Evolutionary conservation across 2,797 vertebrate genomes (phyloP), one percentile per base, ranked within the genome.

Genomic region (Nothura maculosa): DNA sequence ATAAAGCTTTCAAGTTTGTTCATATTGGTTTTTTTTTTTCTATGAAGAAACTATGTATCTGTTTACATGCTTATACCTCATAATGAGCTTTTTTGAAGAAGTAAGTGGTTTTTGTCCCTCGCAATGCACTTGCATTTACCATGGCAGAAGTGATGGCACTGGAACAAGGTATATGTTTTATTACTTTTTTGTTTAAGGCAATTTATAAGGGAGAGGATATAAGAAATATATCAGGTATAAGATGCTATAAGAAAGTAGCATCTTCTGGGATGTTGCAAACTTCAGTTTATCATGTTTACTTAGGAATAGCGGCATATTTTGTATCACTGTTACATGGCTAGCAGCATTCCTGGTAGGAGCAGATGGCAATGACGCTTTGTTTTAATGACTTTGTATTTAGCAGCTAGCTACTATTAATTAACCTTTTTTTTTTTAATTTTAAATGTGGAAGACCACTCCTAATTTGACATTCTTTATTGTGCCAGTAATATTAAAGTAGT

Each of bases 71-170:
- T 91, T 98, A 94, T 98, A 97, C 97, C 85, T 99, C 66, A 50
- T 98, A 68, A 94, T 98, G 69, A 97, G 98, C 88, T 97, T 98
- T 95, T 96, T 98, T 78, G 93, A 96, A 80, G 95, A 96, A 88
- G 96, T 92, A 80, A 69, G 68, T n/a, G 92, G 98, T 4, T 98
- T 98, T 69, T 99, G 99, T 91, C 99, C 99, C 43, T 98, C 99
- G 7, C 99, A 98, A 96, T 99, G 99, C 90, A 98, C 98, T 94
- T 99, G 99, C 25, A 97, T 98, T 90, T 98, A 98, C 92, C 98
- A 98, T 30, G 98, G 98, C 96, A 98, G 97, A 76, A 97, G 97
- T 13, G 99, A 99, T 47, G 99, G 98, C 94, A 95, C 97, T 3
- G 98, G 98, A 92, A 97, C 97, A 96, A 99, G 99, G 99, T 99